These are phyloP conservation scores for Platyscapa corneri DNA, from an alignment of 1,140 invertebrate genomes.

Conservation along the genomic window DNA sequence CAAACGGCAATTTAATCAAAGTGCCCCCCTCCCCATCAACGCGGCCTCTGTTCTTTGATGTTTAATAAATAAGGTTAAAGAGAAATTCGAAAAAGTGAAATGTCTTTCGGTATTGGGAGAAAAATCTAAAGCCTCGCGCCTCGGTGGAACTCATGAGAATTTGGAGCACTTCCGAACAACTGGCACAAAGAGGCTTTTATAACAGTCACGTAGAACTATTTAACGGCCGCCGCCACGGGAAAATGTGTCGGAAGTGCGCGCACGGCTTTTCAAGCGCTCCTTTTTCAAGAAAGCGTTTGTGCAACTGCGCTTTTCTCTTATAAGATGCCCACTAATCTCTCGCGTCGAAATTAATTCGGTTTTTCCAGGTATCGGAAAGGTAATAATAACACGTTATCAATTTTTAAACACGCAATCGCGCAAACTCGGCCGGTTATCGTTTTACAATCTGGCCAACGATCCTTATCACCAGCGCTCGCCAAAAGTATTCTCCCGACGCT, in stretches of 20 bases:
- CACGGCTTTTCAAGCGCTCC: slow-evolving; percentile 19
- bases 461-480: no score
- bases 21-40: no score
- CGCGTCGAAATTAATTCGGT: background rate
- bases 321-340: background rate
- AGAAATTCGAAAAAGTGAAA: no score
- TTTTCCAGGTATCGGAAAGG: background rate
- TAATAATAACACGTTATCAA: no score
- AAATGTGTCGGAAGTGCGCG: slow-evolving; percentile 33
- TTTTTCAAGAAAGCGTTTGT: slow-evolving; percentile 32
- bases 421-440: background rate
- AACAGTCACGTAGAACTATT: background rate
- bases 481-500: no score
- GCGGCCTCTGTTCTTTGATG: no score
- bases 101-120: background rate
- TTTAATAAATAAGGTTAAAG: no score
- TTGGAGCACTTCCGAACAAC: background rate
- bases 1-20: no score
- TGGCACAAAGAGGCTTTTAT: slow-evolving; percentile 14
- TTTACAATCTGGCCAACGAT: background rate
- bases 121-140: background rate
- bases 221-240: background rate
- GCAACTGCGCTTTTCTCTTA: background rate
- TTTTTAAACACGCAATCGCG: background rate
- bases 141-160: background rate